Conservation (phyloP, 92 coral and sea anemone species). For the Diadumene lineata region DNA sequence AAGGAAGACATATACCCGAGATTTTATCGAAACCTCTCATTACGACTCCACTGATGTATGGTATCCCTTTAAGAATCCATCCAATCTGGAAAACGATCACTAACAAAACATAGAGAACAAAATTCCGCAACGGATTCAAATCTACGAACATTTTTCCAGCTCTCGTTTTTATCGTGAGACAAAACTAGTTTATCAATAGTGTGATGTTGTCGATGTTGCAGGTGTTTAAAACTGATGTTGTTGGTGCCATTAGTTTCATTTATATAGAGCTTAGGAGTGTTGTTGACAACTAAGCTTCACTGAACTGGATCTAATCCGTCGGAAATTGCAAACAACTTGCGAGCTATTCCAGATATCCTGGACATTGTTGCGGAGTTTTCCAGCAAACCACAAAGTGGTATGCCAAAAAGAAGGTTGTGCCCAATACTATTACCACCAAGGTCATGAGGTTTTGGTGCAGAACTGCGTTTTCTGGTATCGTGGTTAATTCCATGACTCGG, state of each 20-base stretch:
- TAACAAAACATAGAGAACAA: conserved; percentile 42
- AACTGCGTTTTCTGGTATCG: not conserved
- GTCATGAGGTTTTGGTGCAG: not conserved
- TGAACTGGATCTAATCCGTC: conserved; percentile 1
- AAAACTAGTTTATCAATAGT: not conserved
- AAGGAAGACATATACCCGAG: conserved; percentile 63
- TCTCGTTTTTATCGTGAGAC: not conserved
- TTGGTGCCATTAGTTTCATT: not conserved
- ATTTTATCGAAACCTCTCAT: conserved; percentile 53
- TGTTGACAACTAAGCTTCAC: conserved; percentile 4
- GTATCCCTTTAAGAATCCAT: conserved; percentile 57
- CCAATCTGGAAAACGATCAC: conserved; percentile 53
- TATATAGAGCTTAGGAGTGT: conserved; percentile 15
- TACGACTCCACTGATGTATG: conserved; percentile 50
- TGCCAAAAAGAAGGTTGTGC: not conserved
- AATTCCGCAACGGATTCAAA: conserved; percentile 33
- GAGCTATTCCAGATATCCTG: conserved; percentile 18
- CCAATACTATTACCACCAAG: too few species aligned
- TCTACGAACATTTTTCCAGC: conserved; percentile 30
- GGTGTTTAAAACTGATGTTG: not conserved
- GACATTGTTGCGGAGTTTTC: conserved; percentile 7
- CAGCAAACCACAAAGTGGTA: not conserved
- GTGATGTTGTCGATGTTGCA: not conserved
- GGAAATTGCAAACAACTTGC: conserved; percentile 9
- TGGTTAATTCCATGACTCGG: conserved; percentile 11